Evolutionary conservation across 2,113 vertebrate genomes (phyloP), one percentile per base, ranked within the genome.

Genomic region (Tupaia chinensis): DNA sequence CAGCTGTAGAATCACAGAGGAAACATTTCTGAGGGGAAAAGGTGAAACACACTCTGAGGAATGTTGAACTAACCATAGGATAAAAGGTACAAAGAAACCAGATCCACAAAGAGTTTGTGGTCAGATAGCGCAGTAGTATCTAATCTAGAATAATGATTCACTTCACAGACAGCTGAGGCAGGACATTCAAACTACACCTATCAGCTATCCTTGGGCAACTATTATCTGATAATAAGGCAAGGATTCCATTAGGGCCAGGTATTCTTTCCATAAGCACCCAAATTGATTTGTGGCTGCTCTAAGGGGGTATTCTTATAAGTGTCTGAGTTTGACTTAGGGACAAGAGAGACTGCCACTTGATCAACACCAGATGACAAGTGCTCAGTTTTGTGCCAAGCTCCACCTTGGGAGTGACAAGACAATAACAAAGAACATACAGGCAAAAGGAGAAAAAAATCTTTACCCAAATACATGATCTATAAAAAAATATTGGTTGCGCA

Each of bases 11-110:
- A 91, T 78, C 54, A 65, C 53, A 17, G 27, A 96, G 27, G 78
- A 93, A 93, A 78, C 66, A 85, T 63, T 96, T 88, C 29, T 27
- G 78, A n/a, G 69, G 69, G 54, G 70, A 91, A 92, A 95, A 83
- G 20, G 44, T 93, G 20, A 87, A 91, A 79, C 16, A 94, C 10
- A 95, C 32, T 60, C 17, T 78, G 34, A 88, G 82, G 23, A 93
- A 81, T 73, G 90, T 74, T 88, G 82, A 95, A 83, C 17, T 91
- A 17, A 94, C 4, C 25, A 79, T 82, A 94, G 60, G 61, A 80
- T 76, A 87, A 89, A 93, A 89, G 58, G 27, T 66, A 74, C 22
- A 95, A 93, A 91, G 44, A 23, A 94, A 27, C n/a, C 17, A 94
- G 73, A 93, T 70, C 69, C 54, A 94, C 78, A 86, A 27, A 78